phyloP scores from a whole-genome alignment of 2,888 invertebrate species.

The Prenolepis imparis region DNA sequence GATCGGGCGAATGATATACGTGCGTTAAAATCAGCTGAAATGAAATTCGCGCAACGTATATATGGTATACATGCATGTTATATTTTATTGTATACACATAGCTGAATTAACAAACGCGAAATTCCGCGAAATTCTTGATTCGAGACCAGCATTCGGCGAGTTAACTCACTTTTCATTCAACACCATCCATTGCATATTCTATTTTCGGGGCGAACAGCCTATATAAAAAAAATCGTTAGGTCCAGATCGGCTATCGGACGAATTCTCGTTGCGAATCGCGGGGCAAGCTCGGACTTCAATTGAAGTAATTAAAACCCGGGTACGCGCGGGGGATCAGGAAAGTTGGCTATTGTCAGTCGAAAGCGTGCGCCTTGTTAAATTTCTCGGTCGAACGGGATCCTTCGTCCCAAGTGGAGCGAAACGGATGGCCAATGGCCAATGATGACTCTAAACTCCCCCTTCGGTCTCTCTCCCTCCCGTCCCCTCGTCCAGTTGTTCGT shows the following conservation, averaged over 20 bases:
- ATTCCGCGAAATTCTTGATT: not conserved
- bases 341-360: conserved; percentile 73
- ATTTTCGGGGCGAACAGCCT: conserved; percentile 21
- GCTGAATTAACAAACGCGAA: not conserved
- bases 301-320: conserved; percentile 81
- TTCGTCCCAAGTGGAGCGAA: conserved; percentile 79
- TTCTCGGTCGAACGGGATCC: conserved; percentile 79
- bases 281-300: conserved; percentile 70
- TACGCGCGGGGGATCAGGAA: conserved; percentile 62
- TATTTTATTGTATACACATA: conserved; percentile 2
- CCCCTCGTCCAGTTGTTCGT: not conserved
- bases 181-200: conserved; percentile 16
- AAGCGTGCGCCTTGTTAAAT: conserved; percentile 80
- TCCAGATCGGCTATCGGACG: conserved; percentile 2
- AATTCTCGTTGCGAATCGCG: conserved; percentile 27
- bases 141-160: conserved; percentile 4
- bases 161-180: conserved; percentile 25
- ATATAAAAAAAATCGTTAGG: conserved; percentile 27
- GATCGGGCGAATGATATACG: not conserved
- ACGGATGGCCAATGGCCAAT: conserved; percentile 77
- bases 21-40: not conserved
- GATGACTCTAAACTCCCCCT: conserved; percentile 65
- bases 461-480: conserved; percentile 12
- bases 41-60: conserved; percentile 2
- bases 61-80: too few relatives aligned